phyloP scores from a whole-genome alignment of 2,797 vertebrate species.

The Cyclura pinguis region DNA sequence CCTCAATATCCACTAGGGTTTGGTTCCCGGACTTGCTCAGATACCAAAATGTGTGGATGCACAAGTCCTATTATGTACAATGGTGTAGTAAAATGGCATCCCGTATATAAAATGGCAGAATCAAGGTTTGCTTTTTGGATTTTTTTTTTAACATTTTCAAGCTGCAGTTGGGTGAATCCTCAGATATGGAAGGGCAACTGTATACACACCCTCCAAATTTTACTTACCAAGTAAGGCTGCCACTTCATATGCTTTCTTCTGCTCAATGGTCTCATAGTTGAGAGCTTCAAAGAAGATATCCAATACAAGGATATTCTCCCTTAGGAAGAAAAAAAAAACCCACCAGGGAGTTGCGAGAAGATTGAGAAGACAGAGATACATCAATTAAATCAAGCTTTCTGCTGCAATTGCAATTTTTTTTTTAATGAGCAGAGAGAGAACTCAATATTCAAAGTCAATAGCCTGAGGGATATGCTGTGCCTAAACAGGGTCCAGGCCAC shows the following conservation, averaged over 20 bases:
- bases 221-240: constrained; percentile 91
- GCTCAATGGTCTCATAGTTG: constrained; percentile 99
- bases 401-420: neutral
- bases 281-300: constrained; percentile 98
- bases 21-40: too few species aligned
- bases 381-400: neutral
- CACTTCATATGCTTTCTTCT: constrained; percentile 98
- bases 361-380: neutral
- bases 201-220: neutral
- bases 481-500: neutral
- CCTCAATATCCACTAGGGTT: too few species aligned
- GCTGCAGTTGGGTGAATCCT: too few species aligned
- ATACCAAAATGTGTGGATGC: too few species aligned
- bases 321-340: constrained; percentile 68
- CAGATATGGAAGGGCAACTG: too few species aligned
- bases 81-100: too few species aligned
- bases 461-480: neutral
- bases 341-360: constrained; percentile 31
- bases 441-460: neutral
- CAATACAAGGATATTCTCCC: constrained; percentile 97
- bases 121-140: too few species aligned
- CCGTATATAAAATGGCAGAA: too few species aligned
- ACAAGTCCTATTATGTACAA: too few species aligned
- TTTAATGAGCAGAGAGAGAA: neutral
- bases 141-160: too few species aligned